Percentiles rank a stretch among this genome's conserved stretches.
Conservation (phyloP, 1,140 invertebrate species). For the Drosophila setifemur region DNA sequence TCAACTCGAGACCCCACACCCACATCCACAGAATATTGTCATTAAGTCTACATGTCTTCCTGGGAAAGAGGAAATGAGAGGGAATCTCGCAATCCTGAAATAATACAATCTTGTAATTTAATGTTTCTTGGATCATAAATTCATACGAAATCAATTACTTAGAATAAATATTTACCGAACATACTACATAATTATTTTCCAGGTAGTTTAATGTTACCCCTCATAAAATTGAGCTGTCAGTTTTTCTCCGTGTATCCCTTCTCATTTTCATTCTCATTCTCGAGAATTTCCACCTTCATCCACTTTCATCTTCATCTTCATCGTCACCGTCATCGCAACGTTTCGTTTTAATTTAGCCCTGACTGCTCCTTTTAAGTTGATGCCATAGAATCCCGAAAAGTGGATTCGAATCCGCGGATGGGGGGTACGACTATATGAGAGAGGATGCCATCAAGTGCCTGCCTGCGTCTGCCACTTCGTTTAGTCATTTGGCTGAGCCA, state of each 20-base stretch:
- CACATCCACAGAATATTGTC: too few relatives aligned
- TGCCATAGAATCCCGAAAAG: constrained; percentile 10
- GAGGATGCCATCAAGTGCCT: constrained; percentile 55
- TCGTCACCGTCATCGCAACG: constrained; percentile 49
- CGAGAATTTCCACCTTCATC: neutral
- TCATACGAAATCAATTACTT: too few relatives aligned
- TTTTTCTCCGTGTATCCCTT: neutral
- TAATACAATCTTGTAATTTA: too few relatives aligned
- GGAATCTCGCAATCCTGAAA: too few relatives aligned
- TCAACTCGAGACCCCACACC: neutral
- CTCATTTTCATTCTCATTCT: neutral
- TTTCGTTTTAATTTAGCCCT: constrained; percentile 71
- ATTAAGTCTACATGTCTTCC: too few relatives aligned
- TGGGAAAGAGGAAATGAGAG: too few relatives aligned
- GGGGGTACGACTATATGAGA: neutral
- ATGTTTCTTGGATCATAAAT: too few relatives aligned
- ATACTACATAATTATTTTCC: too few relatives aligned
- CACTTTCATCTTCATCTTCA: constrained; percentile 1
- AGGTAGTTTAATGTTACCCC: too few relatives aligned
- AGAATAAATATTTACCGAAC: too few relatives aligned
- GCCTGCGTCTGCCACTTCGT: constrained; percentile 62
- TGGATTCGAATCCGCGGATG: neutral
- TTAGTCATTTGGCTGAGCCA: constrained; percentile 77
- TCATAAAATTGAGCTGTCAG: neutral
- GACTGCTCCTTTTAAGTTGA: constrained; percentile 56